These are phyloP conservation scores for Anguilla japonica DNA, from an alignment of 2,113 vertebrate species.

Conservation along the genomic window DNA sequence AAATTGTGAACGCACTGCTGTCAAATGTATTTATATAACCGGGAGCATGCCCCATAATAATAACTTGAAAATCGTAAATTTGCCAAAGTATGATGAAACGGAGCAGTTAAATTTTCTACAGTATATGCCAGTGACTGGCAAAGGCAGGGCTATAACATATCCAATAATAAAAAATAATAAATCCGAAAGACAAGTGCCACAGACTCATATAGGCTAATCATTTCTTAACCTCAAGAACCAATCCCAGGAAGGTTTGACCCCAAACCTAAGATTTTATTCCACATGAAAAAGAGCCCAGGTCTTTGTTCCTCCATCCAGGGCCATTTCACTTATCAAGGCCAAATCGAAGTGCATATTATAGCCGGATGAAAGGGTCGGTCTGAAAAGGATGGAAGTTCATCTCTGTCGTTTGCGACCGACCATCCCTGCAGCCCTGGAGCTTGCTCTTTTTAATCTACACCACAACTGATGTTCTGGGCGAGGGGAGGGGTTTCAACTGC, in stretches of 20 bases:
- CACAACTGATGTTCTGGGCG: background rate
- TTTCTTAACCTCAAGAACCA: background rate
- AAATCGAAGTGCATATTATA: background rate
- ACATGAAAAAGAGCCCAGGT: background rate
- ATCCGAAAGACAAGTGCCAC: background rate
- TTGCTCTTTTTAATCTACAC: background rate
- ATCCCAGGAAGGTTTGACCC: background rate
- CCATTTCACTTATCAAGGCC: background rate
- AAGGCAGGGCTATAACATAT: background rate
- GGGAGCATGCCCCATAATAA: background rate
- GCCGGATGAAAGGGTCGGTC: background rate
- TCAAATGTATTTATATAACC: conserved; percentile 10
- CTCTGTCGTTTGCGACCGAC: background rate
- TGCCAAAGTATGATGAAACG: background rate
- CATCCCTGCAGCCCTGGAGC: background rate
- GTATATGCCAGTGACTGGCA: background rate
- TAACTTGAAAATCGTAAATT: background rate
- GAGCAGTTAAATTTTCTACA: background rate
- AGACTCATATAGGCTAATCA: too few species aligned
- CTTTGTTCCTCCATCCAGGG: background rate
- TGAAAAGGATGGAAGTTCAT: background rate
- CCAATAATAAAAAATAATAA: background rate
- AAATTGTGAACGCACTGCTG: background rate
- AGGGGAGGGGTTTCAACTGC: background rate
- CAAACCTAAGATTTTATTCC: background rate